These are phyloP conservation scores for Drosophila parabipectinata DNA, from an alignment of 1,140 invertebrate species.

Conservation along the genomic window DNA sequence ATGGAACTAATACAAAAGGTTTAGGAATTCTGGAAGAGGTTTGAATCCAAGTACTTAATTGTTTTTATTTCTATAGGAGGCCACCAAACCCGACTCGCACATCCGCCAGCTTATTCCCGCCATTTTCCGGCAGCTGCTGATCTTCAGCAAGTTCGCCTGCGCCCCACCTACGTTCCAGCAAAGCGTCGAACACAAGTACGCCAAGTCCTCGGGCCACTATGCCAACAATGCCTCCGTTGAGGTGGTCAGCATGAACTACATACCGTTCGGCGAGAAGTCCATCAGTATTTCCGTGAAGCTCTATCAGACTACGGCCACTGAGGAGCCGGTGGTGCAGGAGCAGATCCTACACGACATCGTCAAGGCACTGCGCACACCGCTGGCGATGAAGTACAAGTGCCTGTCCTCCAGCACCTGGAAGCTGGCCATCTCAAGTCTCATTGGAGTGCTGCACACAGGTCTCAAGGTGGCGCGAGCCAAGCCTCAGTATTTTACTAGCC, in stretches of 20 bases:
- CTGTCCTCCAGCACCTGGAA: constrained; percentile 94
- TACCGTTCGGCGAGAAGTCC: constrained; percentile 94
- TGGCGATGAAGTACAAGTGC: constrained; percentile 93
- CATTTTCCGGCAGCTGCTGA: constrained; percentile 92
- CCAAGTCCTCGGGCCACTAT: constrained; percentile 70
- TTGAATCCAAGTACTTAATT: neutral
- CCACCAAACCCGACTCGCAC: constrained; percentile 87
- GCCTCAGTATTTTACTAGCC: constrained; percentile 88
- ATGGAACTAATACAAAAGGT: constrained; percentile 91
- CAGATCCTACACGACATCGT: constrained; percentile 92
- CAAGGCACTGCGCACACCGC: constrained; percentile 88
- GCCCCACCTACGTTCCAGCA: constrained; percentile 87
- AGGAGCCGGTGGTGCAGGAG: constrained; percentile 90
- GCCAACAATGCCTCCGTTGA: constrained; percentile 86
- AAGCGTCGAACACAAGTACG: constrained; percentile 84
- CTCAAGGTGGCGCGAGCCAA: constrained; percentile 93
- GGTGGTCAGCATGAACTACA: constrained; percentile 93
- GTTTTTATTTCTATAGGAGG: constrained; percentile 84
- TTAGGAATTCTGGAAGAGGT: too few species aligned
- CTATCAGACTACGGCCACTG: constrained; percentile 92
- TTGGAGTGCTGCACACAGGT: constrained; percentile 92
- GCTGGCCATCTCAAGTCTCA: constrained; percentile 91
- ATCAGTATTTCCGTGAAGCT: constrained; percentile 92
- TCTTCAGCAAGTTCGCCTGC: constrained; percentile 90
- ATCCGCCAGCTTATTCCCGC: constrained; percentile 90